phyloP scores from a whole-genome alignment of 2,888 invertebrate species.

The Lasioglossum vierecki region DNA sequence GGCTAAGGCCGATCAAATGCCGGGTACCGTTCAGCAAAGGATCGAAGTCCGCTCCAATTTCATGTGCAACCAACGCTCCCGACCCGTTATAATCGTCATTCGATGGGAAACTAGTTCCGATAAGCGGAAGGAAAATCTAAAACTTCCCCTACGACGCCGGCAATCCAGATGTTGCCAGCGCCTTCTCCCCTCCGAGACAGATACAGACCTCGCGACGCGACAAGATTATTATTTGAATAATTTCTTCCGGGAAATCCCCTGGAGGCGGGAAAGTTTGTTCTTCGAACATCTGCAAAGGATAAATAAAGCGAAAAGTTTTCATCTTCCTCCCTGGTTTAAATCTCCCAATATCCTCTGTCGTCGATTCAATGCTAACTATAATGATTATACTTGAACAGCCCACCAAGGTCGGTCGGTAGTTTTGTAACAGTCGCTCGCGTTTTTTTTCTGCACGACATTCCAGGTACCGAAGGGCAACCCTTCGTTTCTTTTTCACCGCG shows the following conservation, averaged over 20 bases:
- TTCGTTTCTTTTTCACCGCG: background rate
- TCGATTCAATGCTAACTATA: background rate
- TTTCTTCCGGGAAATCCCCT: background rate
- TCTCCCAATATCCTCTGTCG: background rate
- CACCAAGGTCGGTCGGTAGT: background rate
- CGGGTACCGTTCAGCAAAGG: slow-evolving; percentile 67
- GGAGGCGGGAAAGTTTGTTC: background rate
- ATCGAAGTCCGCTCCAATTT: slow-evolving; percentile 72
- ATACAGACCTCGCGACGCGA: slow-evolving; percentile 35
- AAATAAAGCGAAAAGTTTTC: background rate
- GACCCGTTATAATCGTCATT: slow-evolving; percentile 64
- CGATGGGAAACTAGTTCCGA: slow-evolving; percentile 53
- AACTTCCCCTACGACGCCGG: slow-evolving; percentile 41
- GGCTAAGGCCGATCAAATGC: slow-evolving; percentile 65
- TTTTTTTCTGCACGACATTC: background rate
- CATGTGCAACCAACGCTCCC: slow-evolving; percentile 56
- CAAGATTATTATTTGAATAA: background rate
- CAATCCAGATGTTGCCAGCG: slow-evolving; percentile 52
- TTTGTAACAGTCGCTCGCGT: background rate
- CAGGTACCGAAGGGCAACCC: background rate
- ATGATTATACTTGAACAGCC: background rate
- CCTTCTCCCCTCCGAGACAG: slow-evolving; percentile 39
- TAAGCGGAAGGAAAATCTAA: slow-evolving; percentile 47
- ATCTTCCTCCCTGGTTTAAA: background rate
- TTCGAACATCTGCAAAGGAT: background rate